phyloP scores from a whole-genome alignment of 2,797 vertebrate genomes.

The Gobionotothen gibberifrons region DNA sequence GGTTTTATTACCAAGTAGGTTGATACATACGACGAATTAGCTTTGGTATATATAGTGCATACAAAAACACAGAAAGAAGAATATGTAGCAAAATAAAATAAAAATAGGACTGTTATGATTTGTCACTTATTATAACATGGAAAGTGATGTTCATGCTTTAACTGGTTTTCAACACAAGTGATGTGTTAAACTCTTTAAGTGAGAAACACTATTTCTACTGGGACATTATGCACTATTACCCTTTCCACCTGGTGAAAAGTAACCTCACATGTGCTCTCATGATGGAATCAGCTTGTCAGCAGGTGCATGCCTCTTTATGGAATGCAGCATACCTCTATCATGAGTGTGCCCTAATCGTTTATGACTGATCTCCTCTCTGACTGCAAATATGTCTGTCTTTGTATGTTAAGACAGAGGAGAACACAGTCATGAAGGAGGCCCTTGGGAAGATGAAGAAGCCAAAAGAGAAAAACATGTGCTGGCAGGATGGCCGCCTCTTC shows the following conservation, averaged over 20 bases:
- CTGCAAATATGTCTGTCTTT: constrained; percentile 47
- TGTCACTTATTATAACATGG: not conserved
- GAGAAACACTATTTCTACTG: not conserved
- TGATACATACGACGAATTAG: too few relatives aligned
- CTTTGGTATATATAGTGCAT: too few relatives aligned
- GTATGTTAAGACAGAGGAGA: constrained; percentile 91
- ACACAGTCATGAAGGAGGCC: constrained; percentile 92
- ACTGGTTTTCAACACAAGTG: not conserved
- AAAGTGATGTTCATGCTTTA: not conserved
- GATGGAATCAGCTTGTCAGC: constrained; percentile 38
- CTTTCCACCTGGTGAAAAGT: constrained; percentile 18
- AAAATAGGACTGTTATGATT: too few relatives aligned
- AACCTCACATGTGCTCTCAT: constrained; percentile 14
- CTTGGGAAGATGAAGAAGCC: constrained; percentile 90
- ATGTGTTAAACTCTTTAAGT: not conserved
- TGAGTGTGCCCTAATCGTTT: constrained; percentile 30
- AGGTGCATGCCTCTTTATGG: constrained; percentile 25
- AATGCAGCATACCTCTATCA: constrained; percentile 20
- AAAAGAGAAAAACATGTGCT: constrained; percentile 93
- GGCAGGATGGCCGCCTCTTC: constrained; percentile 97
- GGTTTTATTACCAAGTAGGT: too few relatives aligned
- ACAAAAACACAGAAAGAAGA: too few relatives aligned
- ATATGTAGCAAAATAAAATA: too few relatives aligned
- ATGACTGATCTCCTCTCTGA: constrained; percentile 48
- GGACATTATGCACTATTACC: not conserved